Conservation (phyloP, 2,888 invertebrate species). For the Atrina japonica region DNA sequence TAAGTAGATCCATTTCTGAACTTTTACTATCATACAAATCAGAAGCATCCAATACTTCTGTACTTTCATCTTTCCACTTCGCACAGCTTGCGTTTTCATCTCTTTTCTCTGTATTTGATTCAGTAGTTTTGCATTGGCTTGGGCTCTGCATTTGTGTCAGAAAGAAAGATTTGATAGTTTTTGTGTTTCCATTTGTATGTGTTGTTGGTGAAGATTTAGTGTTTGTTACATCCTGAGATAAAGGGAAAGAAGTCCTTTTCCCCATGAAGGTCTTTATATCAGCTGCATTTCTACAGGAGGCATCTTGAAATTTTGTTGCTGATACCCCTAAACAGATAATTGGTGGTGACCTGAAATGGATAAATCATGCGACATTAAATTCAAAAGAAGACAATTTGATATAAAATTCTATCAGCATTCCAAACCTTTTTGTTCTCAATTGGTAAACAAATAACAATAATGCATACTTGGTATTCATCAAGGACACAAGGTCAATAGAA, state of each 20-base stretch:
- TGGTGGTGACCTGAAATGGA: conserved; percentile 82
- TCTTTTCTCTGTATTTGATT: background rate
- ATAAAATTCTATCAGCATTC: background rate
- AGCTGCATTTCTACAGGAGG: conserved; percentile 23
- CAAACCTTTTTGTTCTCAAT: background rate
- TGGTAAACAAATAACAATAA: too few species aligned
- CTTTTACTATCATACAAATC: too few species aligned
- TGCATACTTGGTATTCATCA: too few species aligned
- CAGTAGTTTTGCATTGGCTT: background rate
- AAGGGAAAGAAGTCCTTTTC: background rate
- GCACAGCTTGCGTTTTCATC: too few species aligned
- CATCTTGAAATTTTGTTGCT: conserved; percentile 86
- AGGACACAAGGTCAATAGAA: too few species aligned
- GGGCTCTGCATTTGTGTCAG: background rate
- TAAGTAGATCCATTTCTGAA: too few species aligned
- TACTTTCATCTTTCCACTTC: too few species aligned
- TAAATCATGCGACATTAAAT: too few species aligned
- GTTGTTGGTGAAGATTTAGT: background rate
- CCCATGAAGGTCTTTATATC: conserved; percentile 30
- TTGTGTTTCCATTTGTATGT: background rate
- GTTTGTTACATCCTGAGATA: background rate
- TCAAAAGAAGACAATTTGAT: too few species aligned
- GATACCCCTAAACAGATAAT: conserved; percentile 89
- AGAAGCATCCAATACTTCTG: too few species aligned
- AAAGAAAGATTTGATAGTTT: conserved; percentile 2